Conservation (phyloP, 2,113 vertebrate species). For the Ophthalmolycus amberensis region DNA sequence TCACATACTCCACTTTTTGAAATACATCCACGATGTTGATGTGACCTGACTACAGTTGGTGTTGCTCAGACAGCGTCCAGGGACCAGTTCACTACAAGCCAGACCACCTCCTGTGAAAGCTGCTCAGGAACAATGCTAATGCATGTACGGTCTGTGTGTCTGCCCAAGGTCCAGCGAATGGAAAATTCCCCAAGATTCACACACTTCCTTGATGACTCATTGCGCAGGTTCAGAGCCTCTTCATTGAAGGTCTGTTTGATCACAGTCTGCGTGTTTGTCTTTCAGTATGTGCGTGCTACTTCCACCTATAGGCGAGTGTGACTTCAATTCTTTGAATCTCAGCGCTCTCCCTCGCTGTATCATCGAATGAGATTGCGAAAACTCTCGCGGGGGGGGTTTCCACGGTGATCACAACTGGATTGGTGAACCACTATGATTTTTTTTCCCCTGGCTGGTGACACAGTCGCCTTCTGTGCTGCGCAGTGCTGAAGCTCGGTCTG, state of each 20-base stretch:
- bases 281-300: constrained; percentile 5
- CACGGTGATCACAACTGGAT: constrained; percentile 35
- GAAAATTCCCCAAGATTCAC: constrained; percentile 53
- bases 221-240: constrained; percentile 6
- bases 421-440: constrained; percentile 36
- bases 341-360: constrained; percentile 13
- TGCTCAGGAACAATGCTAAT: constrained; percentile 55
- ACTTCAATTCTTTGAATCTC: constrained; percentile 35
- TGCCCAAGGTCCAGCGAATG: constrained; percentile 20
- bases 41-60: constrained; percentile 43
- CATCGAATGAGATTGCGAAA: constrained; percentile 20
- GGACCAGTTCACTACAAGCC: constrained; percentile 36
- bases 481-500: constrained; percentile 51
- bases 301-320: neutral
- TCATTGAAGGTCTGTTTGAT: constrained; percentile 15
- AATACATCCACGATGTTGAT: constrained; percentile 51
- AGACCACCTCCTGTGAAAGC: constrained; percentile 49
- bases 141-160: constrained; percentile 32
- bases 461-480: constrained; percentile 70
- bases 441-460: constrained; percentile 50
- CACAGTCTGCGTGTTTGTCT: neutral
- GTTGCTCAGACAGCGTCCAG: constrained; percentile 42
- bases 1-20: constrained; percentile 34
- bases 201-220: constrained; percentile 59
- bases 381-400: constrained; percentile 65